Conservation (phyloP, 2,797 vertebrate species). For the Rhinophrynus dorsalis region DNA sequence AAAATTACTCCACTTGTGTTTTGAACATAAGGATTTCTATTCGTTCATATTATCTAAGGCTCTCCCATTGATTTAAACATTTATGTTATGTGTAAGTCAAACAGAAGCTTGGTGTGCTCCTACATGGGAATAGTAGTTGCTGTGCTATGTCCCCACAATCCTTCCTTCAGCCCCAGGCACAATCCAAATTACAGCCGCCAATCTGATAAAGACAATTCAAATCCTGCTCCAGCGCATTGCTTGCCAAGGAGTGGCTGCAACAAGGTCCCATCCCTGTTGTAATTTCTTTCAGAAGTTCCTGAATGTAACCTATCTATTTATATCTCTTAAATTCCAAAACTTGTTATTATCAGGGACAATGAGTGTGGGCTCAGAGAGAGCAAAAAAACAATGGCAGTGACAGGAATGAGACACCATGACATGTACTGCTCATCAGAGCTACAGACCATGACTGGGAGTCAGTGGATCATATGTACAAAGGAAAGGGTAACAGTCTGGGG, state of each 20-base stretch:
- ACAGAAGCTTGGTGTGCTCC: constrained; percentile 4
- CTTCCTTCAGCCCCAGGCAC: constrained; percentile 1
- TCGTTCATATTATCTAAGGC: too few relatives aligned
- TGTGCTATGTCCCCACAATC: neutral
- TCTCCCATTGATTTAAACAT: too few relatives aligned
- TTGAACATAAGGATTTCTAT: too few relatives aligned
- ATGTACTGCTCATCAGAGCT: neutral
- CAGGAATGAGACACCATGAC: neutral
- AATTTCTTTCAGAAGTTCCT: constrained; percentile 19
- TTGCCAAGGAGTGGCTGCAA: constrained; percentile 29
- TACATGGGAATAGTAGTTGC: neutral
- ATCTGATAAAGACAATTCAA: constrained; percentile 10
- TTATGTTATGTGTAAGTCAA: neutral
- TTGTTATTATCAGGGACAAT: constrained; percentile 9
- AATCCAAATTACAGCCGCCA: constrained; percentile 14
- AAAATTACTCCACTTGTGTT: too few relatives aligned
- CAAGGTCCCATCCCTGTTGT: constrained; percentile 7
- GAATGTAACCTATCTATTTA: constrained; percentile 14
- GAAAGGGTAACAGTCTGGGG: too few relatives aligned
- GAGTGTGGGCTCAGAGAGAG: neutral
- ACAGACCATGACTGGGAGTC: neutral
- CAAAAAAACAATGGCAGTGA: neutral
- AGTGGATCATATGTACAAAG: too few relatives aligned
- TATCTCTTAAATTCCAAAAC: neutral
- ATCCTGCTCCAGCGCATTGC: constrained; percentile 27